Evolutionary conservation across 2,113 vertebrate genomes (phyloP).

Genomic region (Sterna hirundo): DNA sequence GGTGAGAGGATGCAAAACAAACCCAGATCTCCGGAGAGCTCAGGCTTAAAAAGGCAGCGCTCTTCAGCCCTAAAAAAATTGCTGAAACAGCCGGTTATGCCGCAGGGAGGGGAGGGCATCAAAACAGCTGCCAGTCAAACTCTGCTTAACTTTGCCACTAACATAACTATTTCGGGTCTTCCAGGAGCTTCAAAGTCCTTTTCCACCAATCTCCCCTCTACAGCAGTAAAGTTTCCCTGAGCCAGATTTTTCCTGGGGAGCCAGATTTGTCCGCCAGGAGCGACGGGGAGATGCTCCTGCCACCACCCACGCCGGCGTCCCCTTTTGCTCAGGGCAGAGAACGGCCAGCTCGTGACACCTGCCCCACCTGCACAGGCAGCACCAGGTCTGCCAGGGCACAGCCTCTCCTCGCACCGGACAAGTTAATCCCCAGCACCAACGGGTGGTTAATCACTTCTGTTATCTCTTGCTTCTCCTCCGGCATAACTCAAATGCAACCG

Average conservation of each 20-base stretch:
- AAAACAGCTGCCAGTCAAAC: not conserved
- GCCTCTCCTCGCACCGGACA: not conserved
- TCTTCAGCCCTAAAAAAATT: not conserved
- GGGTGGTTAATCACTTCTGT: not conserved
- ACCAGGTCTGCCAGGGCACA: not conserved
- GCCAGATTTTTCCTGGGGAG: not conserved
- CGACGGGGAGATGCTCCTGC: not conserved
- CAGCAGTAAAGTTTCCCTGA: not conserved
- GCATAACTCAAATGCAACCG: not conserved
- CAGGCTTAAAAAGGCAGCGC: not conserved
- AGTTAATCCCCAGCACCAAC: not conserved
- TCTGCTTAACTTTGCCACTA: not conserved
- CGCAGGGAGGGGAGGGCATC: not conserved
- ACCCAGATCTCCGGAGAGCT: not conserved
- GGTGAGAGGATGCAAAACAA: not conserved
- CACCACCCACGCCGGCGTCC: rapidly evolving
- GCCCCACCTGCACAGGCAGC: not conserved
- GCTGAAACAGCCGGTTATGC: not conserved
- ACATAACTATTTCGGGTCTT: not conserved
- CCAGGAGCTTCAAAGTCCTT: not conserved
- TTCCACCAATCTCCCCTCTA: not conserved
- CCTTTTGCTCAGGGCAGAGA: not conserved
- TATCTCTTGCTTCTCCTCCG: not conserved
- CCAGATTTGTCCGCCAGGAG: not conserved
- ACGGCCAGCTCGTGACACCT: rapidly evolving